Conservation (phyloP, 2,797 vertebrate species). For the Sebastes kiyomatsui region DNA sequence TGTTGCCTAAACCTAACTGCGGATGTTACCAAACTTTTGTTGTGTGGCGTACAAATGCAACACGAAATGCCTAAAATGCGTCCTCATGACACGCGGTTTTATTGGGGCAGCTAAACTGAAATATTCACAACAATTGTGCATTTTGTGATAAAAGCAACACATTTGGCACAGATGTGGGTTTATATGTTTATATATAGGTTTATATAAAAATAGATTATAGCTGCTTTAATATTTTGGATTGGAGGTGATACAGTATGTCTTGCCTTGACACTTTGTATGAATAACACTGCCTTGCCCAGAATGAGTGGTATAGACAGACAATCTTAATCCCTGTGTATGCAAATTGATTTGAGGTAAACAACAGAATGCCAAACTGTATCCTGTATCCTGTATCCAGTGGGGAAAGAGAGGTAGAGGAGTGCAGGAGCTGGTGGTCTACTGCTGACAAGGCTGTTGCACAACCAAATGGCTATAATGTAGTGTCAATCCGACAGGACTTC, state of each 20-base stretch:
- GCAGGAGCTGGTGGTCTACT: constrained; percentile 28
- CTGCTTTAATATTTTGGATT: neutral
- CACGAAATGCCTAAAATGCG: no score
- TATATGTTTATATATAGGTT: no score
- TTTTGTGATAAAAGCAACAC: no score
- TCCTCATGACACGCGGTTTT: no score
- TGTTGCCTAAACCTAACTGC: no score
- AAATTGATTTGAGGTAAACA: constrained; percentile 20
- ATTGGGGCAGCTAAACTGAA: no score
- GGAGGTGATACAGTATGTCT: neutral
- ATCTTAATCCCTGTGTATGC: constrained; percentile 12
- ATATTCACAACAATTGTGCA: no score
- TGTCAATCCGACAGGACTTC: constrained; percentile 32
- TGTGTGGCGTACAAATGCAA: no score
- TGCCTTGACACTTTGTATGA: neutral
- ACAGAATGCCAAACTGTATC: constrained; percentile 18
- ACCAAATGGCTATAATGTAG: constrained; percentile 58
- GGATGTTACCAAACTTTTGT: no score
- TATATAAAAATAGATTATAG: neutral
- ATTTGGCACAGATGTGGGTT: no score
- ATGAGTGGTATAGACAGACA: constrained; percentile 5
- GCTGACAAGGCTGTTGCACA: constrained; percentile 51
- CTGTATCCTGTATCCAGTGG: neutral
- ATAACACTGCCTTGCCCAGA: neutral
- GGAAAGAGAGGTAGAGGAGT: neutral